Evolutionary conservation across 1,140 invertebrate genomes (phyloP).

Genomic region (Drosophila pallidifrons): DNA sequence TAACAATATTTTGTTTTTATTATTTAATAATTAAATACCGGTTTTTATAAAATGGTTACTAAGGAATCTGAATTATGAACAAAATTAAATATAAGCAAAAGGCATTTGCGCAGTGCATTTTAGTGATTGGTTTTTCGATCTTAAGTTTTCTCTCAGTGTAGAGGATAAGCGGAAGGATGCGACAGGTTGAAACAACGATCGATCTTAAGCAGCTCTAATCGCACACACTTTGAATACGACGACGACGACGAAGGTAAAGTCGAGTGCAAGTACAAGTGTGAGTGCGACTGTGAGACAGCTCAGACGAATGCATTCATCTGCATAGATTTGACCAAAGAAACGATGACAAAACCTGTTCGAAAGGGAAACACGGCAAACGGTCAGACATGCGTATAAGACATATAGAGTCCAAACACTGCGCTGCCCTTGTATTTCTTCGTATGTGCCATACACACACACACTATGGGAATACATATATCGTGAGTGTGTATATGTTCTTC

Average conservation of each 20-base stretch:
- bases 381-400: slow-evolving; percentile 33
- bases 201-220: slow-evolving; percentile 15
- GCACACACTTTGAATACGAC: not conserved
- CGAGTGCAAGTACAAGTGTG: not conserved
- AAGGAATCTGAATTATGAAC: no score
- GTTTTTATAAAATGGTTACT: no score
- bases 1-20: no score
- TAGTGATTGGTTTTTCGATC: no score
- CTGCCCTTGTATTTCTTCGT: slow-evolving; percentile 3
- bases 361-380: slow-evolving; percentile 10
- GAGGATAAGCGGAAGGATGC: slow-evolving; percentile 12
- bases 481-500: slow-evolving; percentile 10
- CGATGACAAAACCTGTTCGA: slow-evolving; percentile 9
- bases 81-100: no score
- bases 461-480: not conserved
- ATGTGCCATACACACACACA: slow-evolving; percentile 4
- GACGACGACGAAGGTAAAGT: not conserved
- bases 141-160: not conserved
- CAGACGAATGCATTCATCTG: slow-evolving; percentile 7
- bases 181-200: slow-evolving; percentile 4
- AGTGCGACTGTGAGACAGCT: not conserved
- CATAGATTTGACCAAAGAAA: not conserved
- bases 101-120: no score
- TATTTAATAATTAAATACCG: no score
- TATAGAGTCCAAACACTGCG: not conserved